These are phyloP conservation scores for Dolomedes plantarius DNA, from an alignment of 2,888 invertebrate genomes.

Conservation along the genomic window DNA sequence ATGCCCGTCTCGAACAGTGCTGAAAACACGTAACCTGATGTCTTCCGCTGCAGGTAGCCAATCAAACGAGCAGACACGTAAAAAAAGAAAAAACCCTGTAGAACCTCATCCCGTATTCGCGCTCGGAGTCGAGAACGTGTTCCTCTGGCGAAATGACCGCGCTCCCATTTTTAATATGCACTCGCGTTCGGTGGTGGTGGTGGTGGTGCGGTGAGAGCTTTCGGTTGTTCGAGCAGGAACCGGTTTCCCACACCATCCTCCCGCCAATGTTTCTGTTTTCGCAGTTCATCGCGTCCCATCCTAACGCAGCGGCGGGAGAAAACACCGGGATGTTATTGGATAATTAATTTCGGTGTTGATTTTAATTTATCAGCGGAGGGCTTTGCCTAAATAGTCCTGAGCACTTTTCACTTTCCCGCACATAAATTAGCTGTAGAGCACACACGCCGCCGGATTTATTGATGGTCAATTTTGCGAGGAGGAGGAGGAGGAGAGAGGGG, in stretches of 20 bases:
- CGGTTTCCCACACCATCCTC: too few relatives aligned
- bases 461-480: conserved; percentile 65
- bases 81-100: too few relatives aligned
- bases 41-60: too few relatives aligned
- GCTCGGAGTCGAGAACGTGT: too few relatives aligned
- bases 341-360: conserved; percentile 72
- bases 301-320: conserved; percentile 25
- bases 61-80: too few relatives aligned
- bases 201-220: too few relatives aligned
- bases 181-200: neutral
- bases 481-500: neutral
- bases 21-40: too few relatives aligned
- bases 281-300: conserved; percentile 24
- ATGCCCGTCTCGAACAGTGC: too few relatives aligned
- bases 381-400: conserved; percentile 51
- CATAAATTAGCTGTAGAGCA: conserved; percentile 61
- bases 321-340: conserved; percentile 70
- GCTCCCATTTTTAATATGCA: neutral
- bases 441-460: conserved; percentile 47
- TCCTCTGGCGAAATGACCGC: too few relatives aligned
- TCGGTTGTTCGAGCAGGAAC: neutral
- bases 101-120: too few relatives aligned
- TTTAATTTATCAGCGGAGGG: conserved; percentile 64
- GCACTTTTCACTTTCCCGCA: conserved; percentile 49
- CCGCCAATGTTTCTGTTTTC: too few relatives aligned